Evolutionary conservation across 2,113 vertebrate species (phyloP), one percentile per base, ranked within the genome.

Genomic region (Astur gentilis): DNA sequence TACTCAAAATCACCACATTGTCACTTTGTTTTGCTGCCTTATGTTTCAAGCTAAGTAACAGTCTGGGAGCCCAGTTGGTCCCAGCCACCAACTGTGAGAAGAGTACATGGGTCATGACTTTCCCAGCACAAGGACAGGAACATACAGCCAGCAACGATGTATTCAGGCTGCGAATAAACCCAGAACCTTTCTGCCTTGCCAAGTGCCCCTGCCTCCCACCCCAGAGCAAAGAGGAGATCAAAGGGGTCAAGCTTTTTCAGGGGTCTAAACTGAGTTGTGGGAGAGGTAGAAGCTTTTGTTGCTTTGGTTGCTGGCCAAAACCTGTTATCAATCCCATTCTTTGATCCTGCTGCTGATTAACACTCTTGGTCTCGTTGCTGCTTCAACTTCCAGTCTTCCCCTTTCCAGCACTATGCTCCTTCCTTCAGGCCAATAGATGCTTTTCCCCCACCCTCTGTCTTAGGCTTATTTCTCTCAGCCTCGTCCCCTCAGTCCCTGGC

Each of bases 361-460:
- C 7, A 18, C 6, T 87, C 11, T 27, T 45, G 52, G 20, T 66
- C 16, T 78, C 20, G 32, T 40, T 38, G 32, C 21, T 79, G 26
- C 29, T 60, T 10, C 38, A 81, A 8, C 22, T 76, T 71, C 22
- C 27, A 49, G 12, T 65, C 36, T 45, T 85, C 29, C 14, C 10
- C 22, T 73, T 91, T 61, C 34, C 36, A 71, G 6, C 32, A 47
- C 26, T 42, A 9, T 19, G 11, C 3, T 45, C 7, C 22, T 50
- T 88, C 54, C 44, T 42, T 64, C 66, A 49, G 26, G 16, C 23
- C 31, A 71, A 49, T 14, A 61, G 23, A 27, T 25, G 6, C 8
- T 61, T 58, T 13, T 13, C 7, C 11, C 19, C 1, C 6, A 3
- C 4, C 4, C 25, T 40, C 31, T 22, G 4, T 71, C 0, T 66